phyloP scores from a whole-genome alignment of 2,888 invertebrate genomes.

The Isotomurus palustris region DNA sequence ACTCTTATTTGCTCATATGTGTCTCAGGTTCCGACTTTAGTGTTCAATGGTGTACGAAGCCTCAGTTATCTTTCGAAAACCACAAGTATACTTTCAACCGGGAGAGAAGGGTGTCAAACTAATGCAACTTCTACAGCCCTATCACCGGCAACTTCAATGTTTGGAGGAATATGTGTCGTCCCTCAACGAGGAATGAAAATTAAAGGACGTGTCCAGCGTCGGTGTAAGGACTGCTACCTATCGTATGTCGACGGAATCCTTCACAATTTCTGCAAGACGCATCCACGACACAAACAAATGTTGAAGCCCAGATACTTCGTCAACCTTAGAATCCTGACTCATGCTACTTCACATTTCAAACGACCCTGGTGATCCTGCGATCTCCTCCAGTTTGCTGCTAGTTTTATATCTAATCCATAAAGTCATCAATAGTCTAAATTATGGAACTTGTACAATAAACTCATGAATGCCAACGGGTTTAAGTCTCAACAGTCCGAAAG shows the following conservation, averaged over 20 bases:
- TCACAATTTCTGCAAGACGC: conserved; percentile 69
- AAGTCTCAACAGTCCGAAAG: too few relatives aligned
- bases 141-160: too few relatives aligned
- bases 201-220: conserved; percentile 61
- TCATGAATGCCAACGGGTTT: background rate
- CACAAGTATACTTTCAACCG: too few relatives aligned
- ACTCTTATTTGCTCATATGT: too few relatives aligned
- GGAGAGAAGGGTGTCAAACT: too few relatives aligned
- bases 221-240: conserved; percentile 76
- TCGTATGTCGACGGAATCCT: conserved; percentile 63
- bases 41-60: too few relatives aligned
- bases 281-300: conserved; percentile 78
- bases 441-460: background rate
- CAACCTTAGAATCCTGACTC: conserved; percentile 70
- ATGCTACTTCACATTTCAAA: conserved; percentile 63
- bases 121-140: too few relatives aligned
- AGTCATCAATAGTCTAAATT: background rate
- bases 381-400: too few relatives aligned
- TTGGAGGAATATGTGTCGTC: conserved; percentile 16
- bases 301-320: conserved; percentile 62
- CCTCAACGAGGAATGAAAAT: conserved; percentile 65
- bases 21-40: too few relatives aligned
- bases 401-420: too few relatives aligned
- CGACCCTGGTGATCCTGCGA: conserved; percentile 52
- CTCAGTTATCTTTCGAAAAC: too few relatives aligned